Conservation (phyloP, 2,113 vertebrate genomes). For the Ceratotherium simum region DNA sequence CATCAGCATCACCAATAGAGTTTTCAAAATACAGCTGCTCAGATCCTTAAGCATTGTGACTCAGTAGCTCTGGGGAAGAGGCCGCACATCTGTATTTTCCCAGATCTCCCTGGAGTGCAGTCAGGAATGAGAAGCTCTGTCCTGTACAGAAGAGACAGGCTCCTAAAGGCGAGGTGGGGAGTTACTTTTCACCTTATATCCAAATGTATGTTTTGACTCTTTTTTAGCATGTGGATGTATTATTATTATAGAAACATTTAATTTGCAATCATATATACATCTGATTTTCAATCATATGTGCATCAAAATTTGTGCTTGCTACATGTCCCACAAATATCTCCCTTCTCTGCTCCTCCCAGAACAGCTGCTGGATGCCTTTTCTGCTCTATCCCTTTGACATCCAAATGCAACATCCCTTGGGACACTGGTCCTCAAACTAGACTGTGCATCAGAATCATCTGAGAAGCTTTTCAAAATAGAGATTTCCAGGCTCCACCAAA, state of each 20-base stretch:
- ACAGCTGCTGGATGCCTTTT: background rate
- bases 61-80: background rate
- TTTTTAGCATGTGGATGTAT: background rate
- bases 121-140: background rate
- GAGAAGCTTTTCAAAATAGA: background rate
- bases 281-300: background rate
- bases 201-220: background rate
- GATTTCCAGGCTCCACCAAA: background rate
- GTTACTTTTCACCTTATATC: background rate
- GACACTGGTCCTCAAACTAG: background rate
- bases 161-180: background rate
- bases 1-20: background rate
- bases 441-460: background rate
- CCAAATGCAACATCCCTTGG: background rate
- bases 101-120: background rate
- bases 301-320: background rate
- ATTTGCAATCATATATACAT: background rate
- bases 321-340: background rate
- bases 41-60: background rate
- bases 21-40: background rate
- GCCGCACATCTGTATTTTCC: background rate
- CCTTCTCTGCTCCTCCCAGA: background rate
- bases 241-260: background rate
- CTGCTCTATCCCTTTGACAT: background rate
- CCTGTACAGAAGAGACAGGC: background rate